These are phyloP conservation scores for Gymnoscopelus braueri DNA, from an alignment of 2,797 vertebrate genomes.

Conservation along the genomic window DNA sequence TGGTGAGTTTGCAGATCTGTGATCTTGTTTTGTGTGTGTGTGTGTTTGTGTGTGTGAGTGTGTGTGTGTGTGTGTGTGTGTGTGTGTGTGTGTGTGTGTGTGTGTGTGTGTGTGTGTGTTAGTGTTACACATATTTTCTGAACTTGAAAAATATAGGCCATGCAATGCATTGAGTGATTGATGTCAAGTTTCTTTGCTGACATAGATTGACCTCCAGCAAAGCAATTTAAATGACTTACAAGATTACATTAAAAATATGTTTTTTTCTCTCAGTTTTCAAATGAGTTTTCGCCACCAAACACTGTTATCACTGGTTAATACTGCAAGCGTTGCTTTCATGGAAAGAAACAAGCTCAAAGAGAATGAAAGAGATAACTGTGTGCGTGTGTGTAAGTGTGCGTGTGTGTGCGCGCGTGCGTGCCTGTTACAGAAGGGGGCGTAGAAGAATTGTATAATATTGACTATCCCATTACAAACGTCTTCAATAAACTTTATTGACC, in stretches of 20 bases:
- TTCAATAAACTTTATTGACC: slow-evolving; percentile 51
- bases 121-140: neutral
- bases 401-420: slow-evolving; percentile 4
- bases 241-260: slow-evolving; percentile 21
- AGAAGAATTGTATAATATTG: slow-evolving; percentile 38
- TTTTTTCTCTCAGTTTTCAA: no score
- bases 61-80: neutral
- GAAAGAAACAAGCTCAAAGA: neutral
- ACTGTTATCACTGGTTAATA: slow-evolving; percentile 37
- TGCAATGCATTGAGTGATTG: slow-evolving; percentile 43
- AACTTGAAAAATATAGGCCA: neutral
- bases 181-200: slow-evolving; percentile 40
- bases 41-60: neutral
- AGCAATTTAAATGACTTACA: slow-evolving; percentile 48
- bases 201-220: slow-evolving; percentile 45
- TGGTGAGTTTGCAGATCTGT: no score
- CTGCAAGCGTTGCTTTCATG: neutral
- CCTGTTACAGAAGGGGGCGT: neutral
- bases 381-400: neutral
- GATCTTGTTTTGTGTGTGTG: neutral
- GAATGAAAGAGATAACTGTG: neutral
- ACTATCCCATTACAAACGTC: slow-evolving; percentile 43
- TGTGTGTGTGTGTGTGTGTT: neutral
- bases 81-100: neutral
- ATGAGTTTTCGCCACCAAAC: slow-evolving; percentile 34